phyloP scores from a whole-genome alignment of 2,113 vertebrate genomes.

The Pyrgilauda ruficollis region DNA sequence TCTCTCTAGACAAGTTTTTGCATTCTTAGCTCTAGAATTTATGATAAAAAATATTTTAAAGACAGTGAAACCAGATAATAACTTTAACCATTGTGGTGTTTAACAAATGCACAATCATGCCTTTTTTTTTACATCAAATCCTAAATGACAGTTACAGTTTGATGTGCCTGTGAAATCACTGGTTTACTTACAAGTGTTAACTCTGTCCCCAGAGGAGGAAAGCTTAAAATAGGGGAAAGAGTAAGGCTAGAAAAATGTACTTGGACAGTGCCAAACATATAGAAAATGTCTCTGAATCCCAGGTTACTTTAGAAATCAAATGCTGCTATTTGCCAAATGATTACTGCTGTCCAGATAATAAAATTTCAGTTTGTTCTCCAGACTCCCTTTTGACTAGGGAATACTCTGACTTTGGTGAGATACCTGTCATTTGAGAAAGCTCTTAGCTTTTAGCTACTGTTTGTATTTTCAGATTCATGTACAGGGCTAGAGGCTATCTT shows the following conservation, averaged over 20 bases:
- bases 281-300: not conserved
- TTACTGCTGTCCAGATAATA: not conserved
- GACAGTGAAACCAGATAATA: not conserved
- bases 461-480: not conserved
- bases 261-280: not conserved
- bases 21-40: not conserved
- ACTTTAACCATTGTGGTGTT: not conserved
- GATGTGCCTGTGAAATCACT: not conserved
- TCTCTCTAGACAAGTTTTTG: not conserved
- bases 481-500: not conserved
- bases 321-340: not conserved
- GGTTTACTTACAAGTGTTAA: not conserved
- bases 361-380: not conserved
- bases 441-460: not conserved
- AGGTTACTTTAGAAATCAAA: not conserved
- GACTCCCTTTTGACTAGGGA: not conserved
- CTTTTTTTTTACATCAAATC: not conserved
- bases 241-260: not conserved
- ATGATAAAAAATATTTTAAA: not conserved
- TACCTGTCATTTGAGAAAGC: not conserved
- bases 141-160: not conserved
- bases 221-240: not conserved
- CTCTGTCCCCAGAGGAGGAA: not conserved
- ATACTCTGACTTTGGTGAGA: not conserved
- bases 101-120: not conserved